Evolutionary conservation across 2,113 vertebrate genomes (phyloP).

Genomic region (Neolamprologus kungweensis): DNA sequence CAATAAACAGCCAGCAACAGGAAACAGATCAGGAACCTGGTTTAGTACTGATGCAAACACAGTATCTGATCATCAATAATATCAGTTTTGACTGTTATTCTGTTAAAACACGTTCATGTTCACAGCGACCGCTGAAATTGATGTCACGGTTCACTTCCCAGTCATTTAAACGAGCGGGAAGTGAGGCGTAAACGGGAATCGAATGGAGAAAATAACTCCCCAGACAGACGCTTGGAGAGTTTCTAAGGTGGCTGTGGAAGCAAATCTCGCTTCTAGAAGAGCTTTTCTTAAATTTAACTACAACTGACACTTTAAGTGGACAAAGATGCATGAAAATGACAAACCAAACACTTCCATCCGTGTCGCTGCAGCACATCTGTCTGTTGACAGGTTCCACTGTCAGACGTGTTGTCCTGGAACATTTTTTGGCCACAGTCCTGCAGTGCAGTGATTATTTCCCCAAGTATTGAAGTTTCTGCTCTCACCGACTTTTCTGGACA

Average conservation of each 20-base stretch:
- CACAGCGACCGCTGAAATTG: fast-evolving
- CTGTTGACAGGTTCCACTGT: not conserved
- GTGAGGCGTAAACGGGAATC: fast-evolving
- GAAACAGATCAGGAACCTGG: not conserved
- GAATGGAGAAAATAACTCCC: not conserved
- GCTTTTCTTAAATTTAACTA: not conserved
- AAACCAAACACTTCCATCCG: not conserved
- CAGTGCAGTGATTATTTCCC: not conserved
- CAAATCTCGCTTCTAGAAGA: not conserved
- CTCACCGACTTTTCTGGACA: not conserved
- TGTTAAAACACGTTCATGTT: not conserved
- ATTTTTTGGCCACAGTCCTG: not conserved
- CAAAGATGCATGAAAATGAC: not conserved
- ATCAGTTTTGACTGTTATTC: not conserved
- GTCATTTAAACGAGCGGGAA: not conserved
- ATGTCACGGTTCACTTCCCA: not conserved
- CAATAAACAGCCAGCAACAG: not conserved
- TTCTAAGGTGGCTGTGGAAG: not conserved
- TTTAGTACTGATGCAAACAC: fast-evolving
- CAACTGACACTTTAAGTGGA: not conserved
- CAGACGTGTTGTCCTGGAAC: fast-evolving
- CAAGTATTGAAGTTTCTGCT: not conserved
- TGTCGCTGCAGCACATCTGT: not conserved
- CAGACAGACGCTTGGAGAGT: no score
- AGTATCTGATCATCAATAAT: not conserved